Base-by-base conservation (phyloP, 2,113 vertebrate genomes). In the Solenodon paradoxus region DNA sequence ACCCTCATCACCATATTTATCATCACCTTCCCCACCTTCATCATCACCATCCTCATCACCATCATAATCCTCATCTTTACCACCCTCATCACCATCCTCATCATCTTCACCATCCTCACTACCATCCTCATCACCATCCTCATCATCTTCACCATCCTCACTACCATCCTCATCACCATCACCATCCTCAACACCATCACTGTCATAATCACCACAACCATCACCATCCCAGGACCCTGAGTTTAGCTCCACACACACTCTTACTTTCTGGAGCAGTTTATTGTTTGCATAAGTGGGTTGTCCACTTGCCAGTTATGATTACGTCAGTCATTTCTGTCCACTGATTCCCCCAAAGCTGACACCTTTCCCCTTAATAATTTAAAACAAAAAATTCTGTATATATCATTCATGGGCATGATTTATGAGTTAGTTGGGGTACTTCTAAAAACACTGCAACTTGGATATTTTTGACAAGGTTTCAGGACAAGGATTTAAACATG, bases 61-160 rank as follows among this genome's bases (percentile, higher is more conserved):
- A 1, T 0, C 16, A 17, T 0, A 15, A 4, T 0, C 0, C 30
- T 0, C 53, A 4, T 0, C 35, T 35, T 0, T 7, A 22, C 0
- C 24, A 47, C 0, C 35, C 35, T 0, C 57, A 42, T 0, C 22
- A 55, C 0, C 24, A 12, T 0, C 11, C n/a, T n/a, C n/a, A n/a
- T n/a, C n/a, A n/a, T n/a, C n/a, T n/a, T n/a, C n/a, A n/a, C n/a
- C n/a, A n/a, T n/a, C n/a, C n/a, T n/a, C n/a, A n/a, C n/a, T n/a
- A n/a, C n/a, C n/a, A n/a, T n/a, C n/a, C n/a, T n/a, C n/a, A n/a
- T n/a, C n/a, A n/a, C n/a, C n/a, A n/a, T n/a, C n/a, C n/a, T n/a
- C n/a, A n/a, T n/a, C n/a, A 24, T 0, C 51, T 24, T 2, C 47
- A 6, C 0, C 69, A 22, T 0, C 69, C 4, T 0, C 4, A 26